Evolutionary conservation across 2,113 vertebrate species (phyloP), one percentile per base, ranked within the genome.

Genomic region (Bujurquina vittata): DNA sequence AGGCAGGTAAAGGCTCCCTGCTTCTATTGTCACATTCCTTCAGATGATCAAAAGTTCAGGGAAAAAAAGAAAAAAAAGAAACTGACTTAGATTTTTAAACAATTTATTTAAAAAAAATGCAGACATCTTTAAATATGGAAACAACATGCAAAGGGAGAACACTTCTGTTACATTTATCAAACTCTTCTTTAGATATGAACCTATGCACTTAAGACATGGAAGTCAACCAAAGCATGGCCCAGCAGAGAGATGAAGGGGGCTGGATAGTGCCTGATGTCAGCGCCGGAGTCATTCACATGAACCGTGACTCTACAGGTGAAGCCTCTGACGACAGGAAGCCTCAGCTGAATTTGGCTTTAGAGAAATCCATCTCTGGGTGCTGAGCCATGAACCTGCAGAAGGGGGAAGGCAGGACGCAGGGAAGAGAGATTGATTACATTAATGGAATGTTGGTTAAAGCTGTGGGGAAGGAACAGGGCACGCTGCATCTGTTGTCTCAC

Each of bases 311-410:
- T 23, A 8, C 14, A 8, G 35, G 17, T 8, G 37, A 26, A 9
- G 31, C 63, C n/a, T 72, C 46, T 2, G 29, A 23, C 31, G 4
- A 8, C 65, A 54, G 46, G 6, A 1, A 3, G 54, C 81, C 90
- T 96, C 95, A 96, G 89, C 95, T 96, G 92, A 96, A 96, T 60
- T 96, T 96, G 56, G 96, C 95, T 94, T 96, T 96, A 79, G 96
- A 96, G 91, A 96, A 96, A 84, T 96, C 96, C 95, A 96, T 96
- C 89, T 96, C 96, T 18, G 96, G 96, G 76, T 96, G 96, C 88
- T 96, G 95, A 55, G 93, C 76, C 96, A 96, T 96, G 84, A 96
- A 96, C 93, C 96, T 96, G 89, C 76, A 84, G 46, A 72, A 52
- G 46, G 43, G 3, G 46, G n/a, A 54, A 79, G 52, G 2, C 20